Base-by-base conservation (phyloP, 2,797 vertebrate species). In the Sebastes variabilis region DNA sequence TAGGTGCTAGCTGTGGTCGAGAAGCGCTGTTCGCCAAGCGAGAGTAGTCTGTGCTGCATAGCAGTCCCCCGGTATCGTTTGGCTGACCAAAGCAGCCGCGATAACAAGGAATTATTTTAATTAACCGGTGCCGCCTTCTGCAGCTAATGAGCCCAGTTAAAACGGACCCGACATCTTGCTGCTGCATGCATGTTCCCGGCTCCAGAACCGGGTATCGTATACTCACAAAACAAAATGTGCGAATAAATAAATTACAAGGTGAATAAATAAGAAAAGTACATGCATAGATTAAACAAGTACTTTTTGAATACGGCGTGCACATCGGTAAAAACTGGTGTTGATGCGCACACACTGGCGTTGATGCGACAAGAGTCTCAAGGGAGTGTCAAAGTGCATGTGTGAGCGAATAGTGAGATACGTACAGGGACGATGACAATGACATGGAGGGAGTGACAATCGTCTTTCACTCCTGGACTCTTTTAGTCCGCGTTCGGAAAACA, bases 51-150 rank as follows among this genome's bases (percentile, higher is more conserved):
- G 93, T 90, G 92, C 89, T 85, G 90, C 82, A 83, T 88, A 90
- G 91, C 94, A 89, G 89, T 91, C 95, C 95, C 93, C 69, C 83
- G 91, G 94, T 95, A 95, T 96, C 94, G 93, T 96, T 96, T 95
- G 92, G 90, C 95, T 96, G 91, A 95, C 91, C 91, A 94, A 96
- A 96, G 94, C 74, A 94, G 90, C 92, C 87, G 72, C 93, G 89
- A 96, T 93, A 96, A 96, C 96, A 95, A 91, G 91, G 91, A 91
- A 94, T 94, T 92, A 94, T 96, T 95, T 96, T 97, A 97, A 97
- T 96, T 97, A 96, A 95, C 93, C 91, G 93, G 93, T 89, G 91
- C 93, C 89, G 94, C 93, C 93, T 96, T 95, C 90, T 94, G 90
- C 89, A 92, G 91, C 93, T 96, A 97, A 97, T 94, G 95, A 96